Base-by-base conservation (phyloP, 2,113 vertebrate genomes). In the Ameiurus melas region DNA sequence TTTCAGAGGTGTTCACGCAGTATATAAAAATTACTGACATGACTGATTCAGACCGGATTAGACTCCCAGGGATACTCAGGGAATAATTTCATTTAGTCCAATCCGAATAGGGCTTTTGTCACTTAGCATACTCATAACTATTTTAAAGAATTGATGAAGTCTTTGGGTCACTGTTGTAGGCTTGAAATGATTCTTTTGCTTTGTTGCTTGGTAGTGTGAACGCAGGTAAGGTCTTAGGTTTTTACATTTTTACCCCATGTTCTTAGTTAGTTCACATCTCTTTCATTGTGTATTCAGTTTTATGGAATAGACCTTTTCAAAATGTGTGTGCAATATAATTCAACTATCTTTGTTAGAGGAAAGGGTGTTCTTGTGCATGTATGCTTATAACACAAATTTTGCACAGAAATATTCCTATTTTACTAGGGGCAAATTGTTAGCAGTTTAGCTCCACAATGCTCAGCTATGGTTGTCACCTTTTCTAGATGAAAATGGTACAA, bases 401-500 rank as follows among this genome's bases (percentile, higher is more conserved):
- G 25, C 30, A 33, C 27, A 64, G 1, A 51, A 51, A 0, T 43
- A 58, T 20, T 14, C 3, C 20, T 66, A 51, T 16, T n/a, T 20
- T 66, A n/a, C 22, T 47, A 47, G 43, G 43, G 43, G n/a, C 13
- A 55, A n/a, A 4, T n/a, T 33, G 4, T 13, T 22, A 62, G 8
- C 10, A 47, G 57, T 51, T 64, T 64, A 68, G 43, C 39, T 10
- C n/a, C 13, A 22, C 36, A 64, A 16, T 25, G 2, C 55, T 64
- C 25, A 57, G 19, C 2, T 43, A 57, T 73, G 80, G 58, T 70
- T 81, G 30, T 81, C 17, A 79, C 27, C 9, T 53, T 77, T 66
- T 87, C 75, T 68, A 30, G 51, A 73, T 64, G 75, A 33, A 85
- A 43, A 87, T 87, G 83, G 89, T 85, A 87, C 57, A 75, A 83